phyloP scores from a whole-genome alignment of 2,113 vertebrate genomes.

The Ameiurus melas region DNA sequence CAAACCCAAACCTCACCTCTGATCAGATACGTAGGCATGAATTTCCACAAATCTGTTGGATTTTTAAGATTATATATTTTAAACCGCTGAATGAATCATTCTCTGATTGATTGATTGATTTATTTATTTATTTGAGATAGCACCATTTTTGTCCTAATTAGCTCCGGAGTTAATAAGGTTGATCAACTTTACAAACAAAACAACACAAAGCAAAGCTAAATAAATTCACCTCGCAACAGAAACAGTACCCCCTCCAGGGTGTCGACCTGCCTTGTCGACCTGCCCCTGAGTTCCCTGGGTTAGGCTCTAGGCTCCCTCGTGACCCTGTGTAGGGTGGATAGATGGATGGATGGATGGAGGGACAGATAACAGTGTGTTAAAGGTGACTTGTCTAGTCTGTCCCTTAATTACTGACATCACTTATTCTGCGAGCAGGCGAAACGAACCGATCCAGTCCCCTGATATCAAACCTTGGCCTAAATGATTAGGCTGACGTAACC shows the following conservation, averaged over 20 bases:
- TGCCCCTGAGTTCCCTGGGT: too few species aligned
- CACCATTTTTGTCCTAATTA: not conserved
- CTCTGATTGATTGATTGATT: too few species aligned
- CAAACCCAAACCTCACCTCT: not conserved
- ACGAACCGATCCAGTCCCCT: slow-evolving; percentile 17
- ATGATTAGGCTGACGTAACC: slow-evolving; percentile 37
- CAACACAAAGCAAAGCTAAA: not conserved
- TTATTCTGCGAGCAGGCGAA: not conserved
- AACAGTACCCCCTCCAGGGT: too few species aligned
- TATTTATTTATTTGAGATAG: too few species aligned
- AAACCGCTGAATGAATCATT: slow-evolving; percentile 9
- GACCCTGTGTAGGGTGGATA: too few species aligned
- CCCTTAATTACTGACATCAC: not conserved
- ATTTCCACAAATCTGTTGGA: not conserved
- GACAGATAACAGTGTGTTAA: not conserved
- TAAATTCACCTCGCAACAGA: not conserved
- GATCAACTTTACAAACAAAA: not conserved
- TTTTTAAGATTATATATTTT: not conserved
- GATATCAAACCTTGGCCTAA: slow-evolving; percentile 22
- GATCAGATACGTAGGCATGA: not conserved
- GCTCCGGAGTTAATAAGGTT: not conserved
- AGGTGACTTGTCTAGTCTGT: not conserved
- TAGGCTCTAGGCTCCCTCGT: too few species aligned
- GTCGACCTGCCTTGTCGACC: too few species aligned
- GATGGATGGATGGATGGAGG: too few species aligned